Base-by-base conservation (phyloP, 2,797 vertebrate genomes). In the Rhabdomys pumilio region DNA sequence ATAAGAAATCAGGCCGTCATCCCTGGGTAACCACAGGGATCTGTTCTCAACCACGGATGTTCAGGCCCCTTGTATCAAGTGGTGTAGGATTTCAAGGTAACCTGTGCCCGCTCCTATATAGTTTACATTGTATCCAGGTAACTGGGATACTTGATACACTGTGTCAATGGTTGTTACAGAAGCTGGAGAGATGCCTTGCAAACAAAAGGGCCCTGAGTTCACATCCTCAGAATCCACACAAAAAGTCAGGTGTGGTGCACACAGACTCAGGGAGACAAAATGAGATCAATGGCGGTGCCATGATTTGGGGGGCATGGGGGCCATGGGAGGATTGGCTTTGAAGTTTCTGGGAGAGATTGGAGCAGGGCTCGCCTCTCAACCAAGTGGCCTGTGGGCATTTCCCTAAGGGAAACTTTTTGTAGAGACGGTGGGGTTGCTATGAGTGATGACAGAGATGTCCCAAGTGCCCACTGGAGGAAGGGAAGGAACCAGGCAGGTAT, bases 391-490 rank as follows among this genome's bases (percentile, higher is more conserved):
- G 11, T 0, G 41, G 11, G n/a, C 72, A 6, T 38, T 59, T 63
- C 41, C 41, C 63, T 22, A 22, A 26, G 38, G 82, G 41, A n/a
- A 53, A 31, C 44, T 93, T 75, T 75, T 20, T 57, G 44, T 19
- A 11, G 38, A 59, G 47, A 50, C 41, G 55, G 10, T 10, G 26
- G 6, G 14, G n/a, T 38, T 10, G 41, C 17, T 34, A 3, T 20
- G 17, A 63, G 19, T 29, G 4, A 41, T 1, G 34, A 34, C 12
- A 29, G 0, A 53, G 34, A 17, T 10, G 17, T 4, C 50, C 75
- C 0, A 0, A 2, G 38, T 2, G 38, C 20, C 26, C 2, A 34
- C 19, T 31, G 4, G 55, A 75, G 41, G 61, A 65, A 69, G 19
- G 55, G 8, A 24, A 24, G 80, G 41, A 77, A 3, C 2, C 5